These are phyloP conservation scores for Gadopsis bispinosus DNA, from an alignment of 2,797 vertebrate species.

Conservation along the genomic window DNA sequence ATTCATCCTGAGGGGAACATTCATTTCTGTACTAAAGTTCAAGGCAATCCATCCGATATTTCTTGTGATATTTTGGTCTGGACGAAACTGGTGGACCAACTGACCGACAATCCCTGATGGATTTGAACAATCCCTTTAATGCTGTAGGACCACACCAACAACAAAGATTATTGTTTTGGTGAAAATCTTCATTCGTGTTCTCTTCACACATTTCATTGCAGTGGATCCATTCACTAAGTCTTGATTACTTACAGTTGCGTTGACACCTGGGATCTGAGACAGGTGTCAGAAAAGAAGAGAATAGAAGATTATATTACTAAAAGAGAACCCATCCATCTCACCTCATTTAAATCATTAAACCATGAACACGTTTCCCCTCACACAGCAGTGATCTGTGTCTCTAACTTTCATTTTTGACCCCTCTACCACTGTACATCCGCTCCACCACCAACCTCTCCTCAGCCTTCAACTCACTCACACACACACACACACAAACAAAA, in stretches of 20 bases:
- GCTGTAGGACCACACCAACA: not conserved
- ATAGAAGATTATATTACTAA: not conserved
- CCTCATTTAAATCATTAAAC: constrained; percentile 30
- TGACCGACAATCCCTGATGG: not conserved
- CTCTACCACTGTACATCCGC: not conserved
- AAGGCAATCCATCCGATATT: not conserved
- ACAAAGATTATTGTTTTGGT: not conserved
- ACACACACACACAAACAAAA: constrained; percentile 3
- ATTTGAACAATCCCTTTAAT: not conserved
- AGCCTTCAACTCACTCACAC: not conserved
- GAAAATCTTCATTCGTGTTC: not conserved
- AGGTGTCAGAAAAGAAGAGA: constrained; percentile 1
- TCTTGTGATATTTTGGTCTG: not conserved
- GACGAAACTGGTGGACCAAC: not conserved
- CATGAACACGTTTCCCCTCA: constrained; percentile 6
- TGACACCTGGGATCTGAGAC: not conserved
- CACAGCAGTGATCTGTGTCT: constrained; percentile 17
- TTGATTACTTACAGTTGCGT: not conserved
- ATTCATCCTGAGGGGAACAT: not conserved
- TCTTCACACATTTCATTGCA: constrained; percentile 6
- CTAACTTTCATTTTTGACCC: not conserved
- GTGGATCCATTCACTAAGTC: constrained; percentile 4
- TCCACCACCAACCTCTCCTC: not conserved
- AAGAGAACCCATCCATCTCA: constrained; percentile 5
- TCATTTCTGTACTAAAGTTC: not conserved